Conservation (phyloP, 2,113 vertebrate genomes). For the Miniopterus natalensis region DNA sequence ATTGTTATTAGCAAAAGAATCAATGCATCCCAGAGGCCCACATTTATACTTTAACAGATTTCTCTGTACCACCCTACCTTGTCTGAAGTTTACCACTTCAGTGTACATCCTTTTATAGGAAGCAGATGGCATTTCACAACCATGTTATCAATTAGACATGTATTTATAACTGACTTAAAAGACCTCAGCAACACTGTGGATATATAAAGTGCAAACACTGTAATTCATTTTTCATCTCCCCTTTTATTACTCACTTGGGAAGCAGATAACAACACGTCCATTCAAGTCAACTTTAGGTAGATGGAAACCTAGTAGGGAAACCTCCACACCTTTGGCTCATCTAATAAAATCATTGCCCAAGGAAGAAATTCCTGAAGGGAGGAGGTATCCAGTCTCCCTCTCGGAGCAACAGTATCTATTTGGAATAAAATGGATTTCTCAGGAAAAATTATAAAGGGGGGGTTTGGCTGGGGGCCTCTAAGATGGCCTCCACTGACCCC, state of each 20-base stretch:
- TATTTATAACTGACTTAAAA: slow-evolving; percentile 39
- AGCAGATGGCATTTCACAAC: neutral
- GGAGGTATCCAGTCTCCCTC: neutral
- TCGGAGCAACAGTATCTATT: neutral
- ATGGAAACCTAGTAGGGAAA: neutral
- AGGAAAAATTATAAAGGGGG: neutral
- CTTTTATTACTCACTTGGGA: neutral
- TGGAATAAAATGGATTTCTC: neutral
- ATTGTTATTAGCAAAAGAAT: neutral
- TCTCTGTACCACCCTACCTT: neutral
- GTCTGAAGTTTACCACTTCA: neutral
- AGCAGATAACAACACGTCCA: neutral
- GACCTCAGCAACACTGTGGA: neutral
- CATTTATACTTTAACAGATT: neutral
- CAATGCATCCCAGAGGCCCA: neutral
- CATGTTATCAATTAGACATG: neutral
- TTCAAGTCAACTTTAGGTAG: neutral
- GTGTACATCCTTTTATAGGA: neutral
- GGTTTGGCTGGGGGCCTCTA: neutral
- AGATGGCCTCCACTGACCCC: neutral
- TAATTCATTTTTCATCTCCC: neutral
- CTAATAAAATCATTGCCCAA: neutral
- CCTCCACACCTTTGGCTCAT: neutral
- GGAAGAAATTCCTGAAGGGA: neutral
- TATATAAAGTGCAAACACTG: neutral